Evolutionary conservation across 2,797 vertebrate species (phyloP), one percentile per base, ranked within the genome.

Genomic region (Tympanoctomys barrerae): DNA sequence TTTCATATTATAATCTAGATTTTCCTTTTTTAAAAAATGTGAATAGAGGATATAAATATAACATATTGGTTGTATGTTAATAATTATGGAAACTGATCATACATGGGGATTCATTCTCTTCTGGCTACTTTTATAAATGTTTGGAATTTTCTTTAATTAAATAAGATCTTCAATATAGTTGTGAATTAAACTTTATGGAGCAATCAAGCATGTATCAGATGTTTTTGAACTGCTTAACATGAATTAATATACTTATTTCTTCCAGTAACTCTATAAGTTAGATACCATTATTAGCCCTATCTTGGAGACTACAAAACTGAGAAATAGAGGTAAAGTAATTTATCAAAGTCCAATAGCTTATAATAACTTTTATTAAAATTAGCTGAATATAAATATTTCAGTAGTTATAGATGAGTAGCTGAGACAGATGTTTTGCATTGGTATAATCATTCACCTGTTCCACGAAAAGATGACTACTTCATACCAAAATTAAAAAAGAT

Each of bases 111-210:
- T 92, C 28, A 64, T 46, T 64, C 19, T 70, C 5, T 89, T 86
- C 31, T 91, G 5, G 64, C 22, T 64, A 57, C 22, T 91, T 61
- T 59, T 79, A 59, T 54, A 89, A 92, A 61, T 95, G 28, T 79
- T 95, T 89, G 59, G 94, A 84, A 86, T 61, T 81, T 94, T 95
- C 28, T 54, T 73, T 89, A 94, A 59, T 87, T 66, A 61, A 88
- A 42, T 31, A 49, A 87, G 81, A 94, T 31, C 7, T 87, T 93
- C 66, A 79, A 21, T 88, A 93, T 78, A 81, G 78, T 6, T 36
- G 52, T 36, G 36, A 90, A 36, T 36, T 94, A 86, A 75, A 57
- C 42, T 93, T 79, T 90, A 31, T 71, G 62, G 39, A 85, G 6
- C 61, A 91, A 2, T 79, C 66, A 88, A 70, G 22, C 39, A 52